Evolutionary conservation across 2,797 vertebrate species (phyloP), one percentile per base, ranked within the genome.

Genomic region (Pteropus rufus): DNA sequence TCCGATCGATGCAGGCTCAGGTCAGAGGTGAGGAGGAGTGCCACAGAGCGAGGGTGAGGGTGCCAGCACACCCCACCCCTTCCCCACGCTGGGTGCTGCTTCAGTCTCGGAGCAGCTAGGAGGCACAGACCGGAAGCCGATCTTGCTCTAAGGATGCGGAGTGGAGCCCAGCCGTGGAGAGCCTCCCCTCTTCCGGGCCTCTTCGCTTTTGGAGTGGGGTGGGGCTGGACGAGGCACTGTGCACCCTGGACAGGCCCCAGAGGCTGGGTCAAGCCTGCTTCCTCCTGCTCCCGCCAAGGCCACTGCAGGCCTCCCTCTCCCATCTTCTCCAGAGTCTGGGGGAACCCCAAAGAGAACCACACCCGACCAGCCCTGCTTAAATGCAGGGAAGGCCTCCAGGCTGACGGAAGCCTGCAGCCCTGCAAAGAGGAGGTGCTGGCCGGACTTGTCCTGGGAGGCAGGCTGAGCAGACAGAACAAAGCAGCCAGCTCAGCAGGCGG

Each of bases 11-110:
- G 15, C 11, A 76, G 15, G 19, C 1, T 69, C 7, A 3, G 10
- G 10, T 49, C 62, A 60, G 9, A 54, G 21, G 2, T 6, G 24
- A 18, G 16, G 14, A 16, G 4, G 41, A 31, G 67, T 6, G 21
- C 15, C 44, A 80, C 62, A 54, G 90, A 77, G 58, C 0, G 3
- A 69, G 85, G 52, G 58, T 0, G 3, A 69, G 85, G 52, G 82
- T 23, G 36, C 44, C 69, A 23, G 23, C 1, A 15, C 77, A 44
- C n/a, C 64, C 34, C 21, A 6, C 26, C 23, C 26, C 54, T 29
- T 18, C 52, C 81, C 54, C 39, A 16, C 0, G 0, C n/a, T 1
- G 54, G 44, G 79, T 2, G 12, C 46, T 75, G 36, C 9, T 14
- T 69, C 16, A 12, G 1, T 24, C 65, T 83, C 60, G 11, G 81